Evolutionary conservation across 1,140 invertebrate species (phyloP).

Genomic region (Drosophila punjabiensis): DNA sequence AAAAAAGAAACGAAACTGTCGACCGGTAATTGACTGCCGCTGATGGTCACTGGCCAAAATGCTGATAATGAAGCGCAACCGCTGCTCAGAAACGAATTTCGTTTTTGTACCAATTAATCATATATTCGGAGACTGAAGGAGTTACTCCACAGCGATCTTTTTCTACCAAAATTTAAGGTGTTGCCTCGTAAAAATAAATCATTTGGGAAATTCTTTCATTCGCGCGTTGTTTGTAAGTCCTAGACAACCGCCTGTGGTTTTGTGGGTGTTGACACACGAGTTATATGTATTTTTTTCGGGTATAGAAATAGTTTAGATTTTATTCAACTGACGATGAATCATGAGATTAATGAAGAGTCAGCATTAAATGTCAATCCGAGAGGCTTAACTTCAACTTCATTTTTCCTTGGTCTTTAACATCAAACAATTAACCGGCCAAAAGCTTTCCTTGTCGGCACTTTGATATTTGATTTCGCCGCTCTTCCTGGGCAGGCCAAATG

Average conservation of each 20-base stretch:
- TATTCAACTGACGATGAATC: slow-evolving; percentile 53
- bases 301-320: slow-evolving; percentile 23
- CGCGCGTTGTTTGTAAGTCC: slow-evolving; percentile 22
- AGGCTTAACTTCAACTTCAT: slow-evolving; percentile 31
- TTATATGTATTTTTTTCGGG: slow-evolving; percentile 32
- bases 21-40: slow-evolving; percentile 54
- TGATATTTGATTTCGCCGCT: slow-evolving; percentile 45
- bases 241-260: slow-evolving; percentile 63
- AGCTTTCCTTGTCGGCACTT: slow-evolving; percentile 37
- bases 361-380: slow-evolving; percentile 62
- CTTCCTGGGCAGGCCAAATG: slow-evolving; percentile 16
- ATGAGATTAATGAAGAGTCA: slow-evolving; percentile 65
- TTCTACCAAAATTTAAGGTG: slow-evolving; percentile 74
- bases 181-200: slow-evolving; percentile 72
- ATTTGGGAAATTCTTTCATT: slow-evolving; percentile 53
- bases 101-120: slow-evolving; percentile 63
- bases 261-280: slow-evolving; percentile 75
- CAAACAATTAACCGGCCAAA: slow-evolving; percentile 42
- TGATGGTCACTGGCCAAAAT: slow-evolving; percentile 60
- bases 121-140: slow-evolving; percentile 54
- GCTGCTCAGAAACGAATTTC: slow-evolving; percentile 61
- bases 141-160: slow-evolving; percentile 38
- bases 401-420: slow-evolving; percentile 36
- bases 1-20: slow-evolving; percentile 36
- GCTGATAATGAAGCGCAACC: slow-evolving; percentile 73